A percentile compares a stretch with the other conserved stretches of the same genome.
Conservation (phyloP, 2,888 invertebrate genomes). For the Cheilosia grossa region DNA sequence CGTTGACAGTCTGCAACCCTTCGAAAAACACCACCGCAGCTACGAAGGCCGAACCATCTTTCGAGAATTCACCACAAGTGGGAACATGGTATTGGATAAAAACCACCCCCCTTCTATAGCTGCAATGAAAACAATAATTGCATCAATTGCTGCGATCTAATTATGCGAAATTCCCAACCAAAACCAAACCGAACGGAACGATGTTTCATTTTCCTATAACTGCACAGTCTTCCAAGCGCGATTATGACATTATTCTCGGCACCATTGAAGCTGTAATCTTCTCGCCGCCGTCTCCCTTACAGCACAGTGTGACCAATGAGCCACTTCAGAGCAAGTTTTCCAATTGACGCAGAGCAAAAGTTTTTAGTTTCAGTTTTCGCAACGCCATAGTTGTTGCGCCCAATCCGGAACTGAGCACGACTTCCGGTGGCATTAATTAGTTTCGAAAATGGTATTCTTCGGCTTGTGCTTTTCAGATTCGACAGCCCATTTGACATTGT, state of each 20-base stretch:
- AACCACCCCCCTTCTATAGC: neutral
- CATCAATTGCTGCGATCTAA: constrained; percentile 58
- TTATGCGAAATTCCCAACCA: constrained; percentile 41
- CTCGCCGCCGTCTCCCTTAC: neutral
- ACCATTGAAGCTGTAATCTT: neutral
- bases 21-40: neutral
- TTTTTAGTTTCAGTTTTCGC: constrained; percentile 11
- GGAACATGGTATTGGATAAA: neutral
- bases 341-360: constrained; percentile 46
- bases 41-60: neutral
- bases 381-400: neutral
- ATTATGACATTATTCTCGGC: constrained; percentile 49
- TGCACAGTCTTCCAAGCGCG: constrained; percentile 11
- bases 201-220: constrained; percentile 3
- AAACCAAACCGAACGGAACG: constrained; percentile 6
- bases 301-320: constrained; percentile 13
- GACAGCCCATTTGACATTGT: constrained; percentile 55
- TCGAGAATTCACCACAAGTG: neutral
- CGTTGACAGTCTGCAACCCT: constrained; percentile 11
- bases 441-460: constrained; percentile 53
- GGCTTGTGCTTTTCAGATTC: constrained; percentile 17
- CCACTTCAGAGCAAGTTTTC: constrained; percentile 27
- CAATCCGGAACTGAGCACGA: constrained; percentile 46
- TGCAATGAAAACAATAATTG: constrained; percentile 53
- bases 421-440: constrained; percentile 69